Evolutionary conservation across 2,888 invertebrate genomes (phyloP).

Genomic region (Rhagonycha lutea): DNA sequence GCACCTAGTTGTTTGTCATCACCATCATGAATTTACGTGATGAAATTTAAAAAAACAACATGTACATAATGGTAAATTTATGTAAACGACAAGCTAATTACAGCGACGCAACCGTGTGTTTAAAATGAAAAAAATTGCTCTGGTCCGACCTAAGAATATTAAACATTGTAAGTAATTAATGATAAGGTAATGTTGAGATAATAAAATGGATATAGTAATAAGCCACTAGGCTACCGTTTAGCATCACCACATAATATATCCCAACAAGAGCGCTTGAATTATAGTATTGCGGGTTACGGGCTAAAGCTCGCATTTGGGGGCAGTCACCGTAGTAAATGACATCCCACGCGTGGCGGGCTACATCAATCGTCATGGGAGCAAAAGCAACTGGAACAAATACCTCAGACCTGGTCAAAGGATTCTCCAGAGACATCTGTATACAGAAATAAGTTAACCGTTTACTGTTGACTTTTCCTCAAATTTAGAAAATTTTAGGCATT

Average conservation of each 20-base stretch:
- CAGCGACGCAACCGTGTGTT: background rate
- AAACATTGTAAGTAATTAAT: background rate
- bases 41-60: background rate
- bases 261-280: constrained; percentile 29
- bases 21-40: background rate
- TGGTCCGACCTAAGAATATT: background rate
- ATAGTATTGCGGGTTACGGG: constrained; percentile 34
- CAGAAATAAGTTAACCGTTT: constrained; percentile 20
- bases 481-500: background rate
- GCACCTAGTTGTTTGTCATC: background rate
- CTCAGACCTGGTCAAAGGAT: constrained; percentile 27
- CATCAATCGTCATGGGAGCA: constrained; percentile 34
- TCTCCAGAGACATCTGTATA: constrained; percentile 11
- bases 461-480: constrained; percentile 14
- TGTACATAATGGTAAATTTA: background rate
- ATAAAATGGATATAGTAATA: constrained; percentile 2
- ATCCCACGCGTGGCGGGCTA: constrained; percentile 38
- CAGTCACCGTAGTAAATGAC: constrained; percentile 41
- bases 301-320: constrained; percentile 38
- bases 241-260: constrained; percentile 6
- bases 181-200: background rate
- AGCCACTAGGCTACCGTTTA: constrained; percentile 6
- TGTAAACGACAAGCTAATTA: background rate
- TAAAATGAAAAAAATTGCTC: background rate
- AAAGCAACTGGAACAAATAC: constrained; percentile 29